Conservation (phyloP, 2,113 vertebrate genomes). For the Rafetus swinhoei region DNA sequence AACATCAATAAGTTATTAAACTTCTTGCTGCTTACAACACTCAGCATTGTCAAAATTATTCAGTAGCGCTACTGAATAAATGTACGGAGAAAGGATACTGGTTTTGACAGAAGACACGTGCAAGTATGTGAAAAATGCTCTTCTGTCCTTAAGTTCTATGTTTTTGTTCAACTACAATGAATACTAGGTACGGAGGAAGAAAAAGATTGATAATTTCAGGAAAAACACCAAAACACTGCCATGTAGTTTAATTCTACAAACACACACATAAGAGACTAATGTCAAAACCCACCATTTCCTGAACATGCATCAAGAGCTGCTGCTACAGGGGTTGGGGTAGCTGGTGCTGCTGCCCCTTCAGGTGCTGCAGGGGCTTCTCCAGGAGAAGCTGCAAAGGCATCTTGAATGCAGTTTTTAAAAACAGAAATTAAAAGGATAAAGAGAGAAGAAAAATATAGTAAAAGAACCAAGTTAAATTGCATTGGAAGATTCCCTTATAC, state of each 20-base stretch:
- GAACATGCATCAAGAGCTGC: conserved; percentile 94
- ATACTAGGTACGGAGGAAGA: background rate
- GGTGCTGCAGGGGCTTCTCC: conserved; percentile 91
- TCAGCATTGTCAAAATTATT: conserved; percentile 24
- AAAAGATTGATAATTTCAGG: conserved; percentile 30
- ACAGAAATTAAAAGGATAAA: conserved; percentile 84
- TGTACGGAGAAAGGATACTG: conserved; percentile 57
- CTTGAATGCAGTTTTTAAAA: conserved; percentile 86
- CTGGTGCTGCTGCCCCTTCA: conserved; percentile 87
- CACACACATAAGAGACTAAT: conserved; percentile 72
- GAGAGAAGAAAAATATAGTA: conserved; percentile 84
- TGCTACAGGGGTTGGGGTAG: conserved; percentile 89
- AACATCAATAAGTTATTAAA: background rate
- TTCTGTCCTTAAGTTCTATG: conserved; percentile 62
- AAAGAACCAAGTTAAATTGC: conserved; percentile 82
- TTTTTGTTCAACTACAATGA: conserved; percentile 51
- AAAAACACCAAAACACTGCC: conserved; percentile 67
- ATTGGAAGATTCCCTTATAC: conserved; percentile 82
- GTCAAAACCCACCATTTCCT: conserved; percentile 97
- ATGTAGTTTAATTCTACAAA: conserved; percentile 65
- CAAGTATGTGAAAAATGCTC: conserved; percentile 74
- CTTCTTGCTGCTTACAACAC: conserved; percentile 17
- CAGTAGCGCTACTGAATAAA: conserved; percentile 29
- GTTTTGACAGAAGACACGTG: conserved; percentile 52
- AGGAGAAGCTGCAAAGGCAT: conserved; percentile 98